phyloP scores from a whole-genome alignment of 1,140 invertebrate species.

The Anagrus nilaparvatae region DNA sequence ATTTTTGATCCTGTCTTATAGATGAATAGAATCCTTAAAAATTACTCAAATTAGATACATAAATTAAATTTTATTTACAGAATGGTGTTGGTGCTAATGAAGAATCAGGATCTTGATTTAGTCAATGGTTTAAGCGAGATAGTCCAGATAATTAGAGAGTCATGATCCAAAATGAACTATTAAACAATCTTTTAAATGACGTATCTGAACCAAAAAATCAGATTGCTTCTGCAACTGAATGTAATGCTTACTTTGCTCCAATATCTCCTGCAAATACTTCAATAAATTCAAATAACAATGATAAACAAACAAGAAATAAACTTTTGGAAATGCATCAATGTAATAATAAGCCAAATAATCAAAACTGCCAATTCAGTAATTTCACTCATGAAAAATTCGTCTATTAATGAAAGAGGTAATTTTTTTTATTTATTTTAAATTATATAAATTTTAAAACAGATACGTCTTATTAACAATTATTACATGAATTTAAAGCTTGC shows the following conservation, averaged over 20 bases:
- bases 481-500: constrained; percentile 44
- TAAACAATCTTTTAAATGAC: constrained; percentile 56
- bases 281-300: constrained; percentile 23
- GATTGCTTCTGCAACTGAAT: constrained; percentile 43
- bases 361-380: constrained; percentile 34
- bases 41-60: neutral
- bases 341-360: constrained; percentile 33
- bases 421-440: constrained; percentile 14
- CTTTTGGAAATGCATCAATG: constrained; percentile 49
- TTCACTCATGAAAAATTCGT: constrained; percentile 32
- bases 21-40: constrained; percentile 14
- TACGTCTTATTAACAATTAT: neutral
- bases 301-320: constrained; percentile 24
- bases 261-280: constrained; percentile 50
- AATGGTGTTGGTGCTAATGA: constrained; percentile 46
- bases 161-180: constrained; percentile 54
- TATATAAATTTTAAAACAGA: constrained; percentile 2
- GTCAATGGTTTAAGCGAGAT: constrained; percentile 53
- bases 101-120: constrained; percentile 50
- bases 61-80: constrained; percentile 30
- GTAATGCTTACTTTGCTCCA: constrained; percentile 51
- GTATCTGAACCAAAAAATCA: constrained; percentile 43
- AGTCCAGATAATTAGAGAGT: constrained; percentile 50
- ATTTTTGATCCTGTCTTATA: no score
- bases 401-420: constrained; percentile 42